Evolutionary conservation across 1,140 invertebrate species (phyloP), one percentile per base, ranked within the genome.

Genomic region (Ips typographus): DNA sequence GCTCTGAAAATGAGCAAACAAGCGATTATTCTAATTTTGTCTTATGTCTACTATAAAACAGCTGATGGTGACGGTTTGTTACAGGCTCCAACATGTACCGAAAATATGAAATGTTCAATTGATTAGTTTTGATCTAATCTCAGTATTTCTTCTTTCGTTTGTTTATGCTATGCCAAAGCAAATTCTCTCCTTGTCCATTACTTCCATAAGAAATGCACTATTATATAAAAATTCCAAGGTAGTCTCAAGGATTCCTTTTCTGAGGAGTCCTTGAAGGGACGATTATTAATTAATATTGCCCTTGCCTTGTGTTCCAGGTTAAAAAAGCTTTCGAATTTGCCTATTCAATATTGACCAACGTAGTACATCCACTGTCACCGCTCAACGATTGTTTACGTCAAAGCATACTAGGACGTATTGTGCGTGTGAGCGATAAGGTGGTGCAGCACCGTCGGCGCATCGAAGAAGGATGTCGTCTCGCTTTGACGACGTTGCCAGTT

Each of bases 281-380:
- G 22, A 22, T 22, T 22, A 43, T 42, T 4, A 60, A 8, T 37
- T 39, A 57, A 22, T 22, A 22, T 22, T 22, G 22, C 22, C 22
- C 22, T 22, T 22, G 22, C 22, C 22, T 53, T 59, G 7, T 62
- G 36, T 39, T 92, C 39, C 90, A 95, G 81, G 96, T 98, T 38
- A 96, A 95, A 82, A 88, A 92, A 80, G 94, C 96, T 60, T 99
- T 98, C 83, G 95, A 96, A 82, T 96, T 94, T 85, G 96, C 96
- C 65, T 98, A 94, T 81, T 88, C 91, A 72, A 87, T 90, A 69
- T 85, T 98, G 65, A 88, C 89, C 72, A 90, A 93, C 81, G 93
- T 92, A 60, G 89, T 95, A 62, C 89, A 86, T 79, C 89, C 88
- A 66, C 78, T 87, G 64, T 85, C 87, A 75, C 80, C 81, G 60